Evolutionary conservation across 2,888 invertebrate genomes (phyloP).

Genomic region (Plagiodera versicolora): DNA sequence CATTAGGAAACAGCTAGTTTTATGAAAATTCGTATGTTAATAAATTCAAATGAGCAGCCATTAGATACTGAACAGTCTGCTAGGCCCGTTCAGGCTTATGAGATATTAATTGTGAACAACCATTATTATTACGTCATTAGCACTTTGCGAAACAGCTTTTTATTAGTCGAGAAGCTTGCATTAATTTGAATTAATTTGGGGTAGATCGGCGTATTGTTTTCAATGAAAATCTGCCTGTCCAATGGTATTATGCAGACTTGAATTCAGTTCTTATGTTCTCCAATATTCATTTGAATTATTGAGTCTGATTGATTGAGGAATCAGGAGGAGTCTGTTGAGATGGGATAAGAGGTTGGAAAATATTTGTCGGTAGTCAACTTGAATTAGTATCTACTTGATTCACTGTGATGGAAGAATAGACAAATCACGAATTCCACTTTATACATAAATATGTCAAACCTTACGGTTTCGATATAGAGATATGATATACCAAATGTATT

Average conservation of each 20-base stretch:
- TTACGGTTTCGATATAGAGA: no score
- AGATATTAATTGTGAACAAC: constrained; percentile 56
- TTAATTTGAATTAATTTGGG: constrained; percentile 48
- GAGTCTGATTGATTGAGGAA: no score
- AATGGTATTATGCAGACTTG: not conserved
- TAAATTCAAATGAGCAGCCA: constrained; percentile 48
- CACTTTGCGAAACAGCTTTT: constrained; percentile 49
- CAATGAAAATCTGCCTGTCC: not conserved
- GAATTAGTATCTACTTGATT: no score
- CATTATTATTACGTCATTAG: constrained; percentile 56
- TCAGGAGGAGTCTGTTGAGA: no score
- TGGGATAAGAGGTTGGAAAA: no score
- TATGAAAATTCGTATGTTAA: constrained; percentile 48
- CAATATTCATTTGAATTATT: no score
- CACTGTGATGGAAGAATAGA: no score
- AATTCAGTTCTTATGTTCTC: no score
- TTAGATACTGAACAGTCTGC: constrained; percentile 43
- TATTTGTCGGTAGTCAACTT: no score
- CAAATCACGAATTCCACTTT: no score
- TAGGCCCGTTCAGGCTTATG: constrained; percentile 49
- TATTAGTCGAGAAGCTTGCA: constrained; percentile 45
- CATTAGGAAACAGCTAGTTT: constrained; percentile 30
- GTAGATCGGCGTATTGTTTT: not conserved
- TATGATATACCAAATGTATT: no score
- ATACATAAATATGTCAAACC: no score